Percentiles rank a stretch among this genome's conserved stretches.
These are phyloP conservation scores for Geococcyx californianus DNA, from an alignment of 2,113 vertebrate species.

Conservation along the genomic window DNA sequence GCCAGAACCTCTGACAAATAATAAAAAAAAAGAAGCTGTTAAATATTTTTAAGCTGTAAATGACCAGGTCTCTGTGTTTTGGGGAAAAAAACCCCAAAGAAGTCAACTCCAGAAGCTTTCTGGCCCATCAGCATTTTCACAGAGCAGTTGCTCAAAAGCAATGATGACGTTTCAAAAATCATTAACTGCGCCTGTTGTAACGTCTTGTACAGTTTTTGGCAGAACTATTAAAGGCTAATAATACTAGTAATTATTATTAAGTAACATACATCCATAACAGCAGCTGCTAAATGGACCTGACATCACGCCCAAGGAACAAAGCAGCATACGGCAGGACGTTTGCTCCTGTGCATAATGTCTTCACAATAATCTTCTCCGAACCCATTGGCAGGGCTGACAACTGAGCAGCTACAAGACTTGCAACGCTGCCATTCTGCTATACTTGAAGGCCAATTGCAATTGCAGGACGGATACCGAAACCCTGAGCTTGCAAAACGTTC, in stretches of 20 bases:
- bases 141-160: neutral
- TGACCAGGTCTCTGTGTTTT: neutral
- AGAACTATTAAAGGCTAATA: conserved; percentile 9
- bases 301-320: neutral
- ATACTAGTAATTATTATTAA: conserved; percentile 31
- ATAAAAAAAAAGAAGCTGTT: neutral
- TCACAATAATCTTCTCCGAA: neutral
- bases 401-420: neutral
- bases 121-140: neutral
- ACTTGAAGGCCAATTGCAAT: neutral
- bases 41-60: neutral
- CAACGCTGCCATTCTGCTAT: neutral
- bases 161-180: conserved; percentile 13
- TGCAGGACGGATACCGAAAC: neutral
- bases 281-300: conserved; percentile 1
- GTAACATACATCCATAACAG: neutral
- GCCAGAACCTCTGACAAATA: conserved; percentile 10
- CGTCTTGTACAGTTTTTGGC: neutral
- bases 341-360: neutral
- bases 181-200: neutral
- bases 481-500: neutral
- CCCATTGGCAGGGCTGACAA: neutral
- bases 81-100: neutral
- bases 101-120: neutral
- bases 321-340: neutral